A percentile compares a stretch with the other conserved stretches of the same genome.
phyloP scores from a whole-genome alignment of 2,113 vertebrate species.

The Istiophorus platypterus region DNA sequence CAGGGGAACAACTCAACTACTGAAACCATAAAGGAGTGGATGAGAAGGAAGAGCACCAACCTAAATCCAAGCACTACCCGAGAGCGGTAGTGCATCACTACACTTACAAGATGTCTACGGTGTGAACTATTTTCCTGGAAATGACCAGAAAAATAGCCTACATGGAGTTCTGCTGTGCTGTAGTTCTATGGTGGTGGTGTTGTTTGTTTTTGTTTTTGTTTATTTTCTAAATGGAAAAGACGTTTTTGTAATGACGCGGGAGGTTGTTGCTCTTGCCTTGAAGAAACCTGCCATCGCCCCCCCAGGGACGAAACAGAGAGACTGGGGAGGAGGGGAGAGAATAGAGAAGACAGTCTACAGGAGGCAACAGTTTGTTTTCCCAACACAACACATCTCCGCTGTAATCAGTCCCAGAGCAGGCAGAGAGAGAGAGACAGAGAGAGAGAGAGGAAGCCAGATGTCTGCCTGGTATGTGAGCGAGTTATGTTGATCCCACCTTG shows the following conservation, averaged over 20 bases:
- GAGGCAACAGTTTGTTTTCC: constrained; percentile 47
- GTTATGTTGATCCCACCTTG: background rate
- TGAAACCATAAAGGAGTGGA: constrained; percentile 19
- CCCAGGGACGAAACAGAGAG: constrained; percentile 81
- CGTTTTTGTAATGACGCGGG: constrained; percentile 44
- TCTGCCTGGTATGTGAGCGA: constrained; percentile 59
- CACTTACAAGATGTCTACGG: constrained; percentile 43
- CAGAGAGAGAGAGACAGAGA: constrained; percentile 48
- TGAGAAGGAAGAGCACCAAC: constrained; percentile 77
- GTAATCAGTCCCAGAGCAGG: constrained; percentile 49
- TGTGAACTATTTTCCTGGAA: constrained; percentile 73
- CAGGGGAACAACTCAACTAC: constrained; percentile 16
- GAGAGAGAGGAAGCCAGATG: constrained; percentile 51
- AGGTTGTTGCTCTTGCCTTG: constrained; percentile 83
- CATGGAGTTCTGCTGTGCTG: constrained; percentile 28
- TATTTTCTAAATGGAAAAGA: constrained; percentile 48
- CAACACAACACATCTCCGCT: constrained; percentile 43
- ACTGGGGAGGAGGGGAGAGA: constrained; percentile 66
- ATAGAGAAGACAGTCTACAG: constrained; percentile 53
- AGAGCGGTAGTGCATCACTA: constrained; percentile 44
- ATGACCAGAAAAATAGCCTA: constrained; percentile 72
- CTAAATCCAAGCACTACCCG: constrained; percentile 62
- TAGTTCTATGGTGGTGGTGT: constrained; percentile 35
- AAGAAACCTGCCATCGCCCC: constrained; percentile 81
- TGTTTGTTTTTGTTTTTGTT: too few relatives aligned